A percentile compares a stretch with the other conserved stretches of the same genome.
phyloP scores from a whole-genome alignment of 2,797 vertebrate genomes.

The Danio aesculapii region DNA sequence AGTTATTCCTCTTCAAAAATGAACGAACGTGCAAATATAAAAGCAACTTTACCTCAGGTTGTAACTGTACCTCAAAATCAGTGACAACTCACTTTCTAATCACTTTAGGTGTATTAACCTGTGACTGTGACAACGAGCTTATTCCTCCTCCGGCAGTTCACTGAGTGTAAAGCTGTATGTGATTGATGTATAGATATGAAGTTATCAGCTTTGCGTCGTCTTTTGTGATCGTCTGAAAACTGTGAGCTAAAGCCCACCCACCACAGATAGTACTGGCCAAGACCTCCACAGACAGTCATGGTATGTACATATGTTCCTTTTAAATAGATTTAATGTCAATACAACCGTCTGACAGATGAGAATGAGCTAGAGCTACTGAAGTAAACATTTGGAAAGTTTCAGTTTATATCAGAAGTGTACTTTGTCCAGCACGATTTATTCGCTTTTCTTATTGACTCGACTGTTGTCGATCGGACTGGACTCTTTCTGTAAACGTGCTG shows the following conservation, averaged over 20 bases:
- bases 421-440: neutral
- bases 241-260: conserved; percentile 4
- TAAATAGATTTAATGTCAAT: neutral
- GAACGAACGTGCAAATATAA: too few relatives aligned
- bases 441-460: neutral
- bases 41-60: too few relatives aligned
- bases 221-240: neutral
- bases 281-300: neutral
- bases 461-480: neutral
- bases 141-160: neutral
- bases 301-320: neutral
- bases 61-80: too few relatives aligned
- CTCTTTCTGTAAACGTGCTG: neutral
- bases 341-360: neutral
- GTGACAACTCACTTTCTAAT: too few relatives aligned
- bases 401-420: neutral
- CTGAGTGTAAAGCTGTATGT: neutral
- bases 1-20: too few relatives aligned
- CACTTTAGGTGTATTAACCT: too few relatives aligned
- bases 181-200: neutral
- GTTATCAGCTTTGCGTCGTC: neutral
- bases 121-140: neutral
- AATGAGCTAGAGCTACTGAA: too few relatives aligned
- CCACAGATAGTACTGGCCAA: neutral
- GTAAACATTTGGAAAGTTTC: neutral